Base-by-base conservation (phyloP, 2,888 invertebrate genomes). In the Cryptus armator region DNA sequence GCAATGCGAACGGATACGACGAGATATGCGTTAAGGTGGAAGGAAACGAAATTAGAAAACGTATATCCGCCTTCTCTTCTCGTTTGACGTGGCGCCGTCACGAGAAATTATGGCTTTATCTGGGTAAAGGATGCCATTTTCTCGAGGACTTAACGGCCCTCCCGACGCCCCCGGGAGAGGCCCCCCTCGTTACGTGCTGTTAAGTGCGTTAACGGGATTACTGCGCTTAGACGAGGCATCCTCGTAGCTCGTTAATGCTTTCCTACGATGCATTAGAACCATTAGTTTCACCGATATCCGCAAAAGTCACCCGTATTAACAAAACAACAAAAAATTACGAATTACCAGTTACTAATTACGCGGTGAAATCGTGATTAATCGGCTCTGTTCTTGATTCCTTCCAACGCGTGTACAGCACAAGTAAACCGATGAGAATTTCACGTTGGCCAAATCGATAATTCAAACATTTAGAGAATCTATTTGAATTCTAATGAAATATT, bases 1-100 rank as follows among this genome's bases (percentile, higher is more conserved):
- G 14, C 14, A 10, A 67, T 24, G 51, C 43, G 56, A 66, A 77
- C 12, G 66, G 24, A 24, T 24, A 24, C 2, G 2, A 24, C 37
- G 37, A 37, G 9, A 37, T 0, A 37, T 37, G 24, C 24, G 3
- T 24, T 24, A 24, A 24, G 24, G 32, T 43, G 4, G 62, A 37
- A 75, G 78, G 78, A 78, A 78, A 66, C 81, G 79, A 85, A 85
- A 85, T 87, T 83, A 86, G 84, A 86, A 87, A 87, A 86, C 85
- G 84, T 83, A 74, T 83, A 80, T 85, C 82, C 81, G 86, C 14
- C 67, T 82, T 37, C 37, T 37, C 84, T 72, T 79, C 53, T 71
- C 77, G 51, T n/a, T 37, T 43, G 46, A 75, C 68, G 76, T 43
- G 56, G 37, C 46, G 67, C n/a, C 29, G 51, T 24, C 74, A 72